Evolutionary conservation across 2,888 invertebrate genomes (phyloP).

Genomic region (Petrolisthes cinctipes): DNA sequence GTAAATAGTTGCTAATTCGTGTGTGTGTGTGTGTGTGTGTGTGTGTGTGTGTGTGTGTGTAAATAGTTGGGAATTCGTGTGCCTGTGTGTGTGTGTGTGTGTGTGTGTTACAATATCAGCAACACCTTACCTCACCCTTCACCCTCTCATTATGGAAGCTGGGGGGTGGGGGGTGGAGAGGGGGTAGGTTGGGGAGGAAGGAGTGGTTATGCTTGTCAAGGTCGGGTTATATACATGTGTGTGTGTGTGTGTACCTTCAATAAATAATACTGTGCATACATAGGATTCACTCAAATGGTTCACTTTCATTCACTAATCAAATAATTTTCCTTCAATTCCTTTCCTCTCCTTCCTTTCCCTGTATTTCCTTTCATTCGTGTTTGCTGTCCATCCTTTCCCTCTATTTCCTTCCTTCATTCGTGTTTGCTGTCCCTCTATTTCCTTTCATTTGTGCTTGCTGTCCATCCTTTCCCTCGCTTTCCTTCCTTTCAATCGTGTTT

Average conservation of each 20-base stretch:
- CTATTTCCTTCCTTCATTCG: no score
- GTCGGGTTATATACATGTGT: neutral
- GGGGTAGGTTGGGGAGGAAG: no score
- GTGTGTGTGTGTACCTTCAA: neutral
- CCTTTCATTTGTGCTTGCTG: neutral
- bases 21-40: conserved; percentile 17
- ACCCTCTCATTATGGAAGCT: no score
- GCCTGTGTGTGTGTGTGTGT: neutral
- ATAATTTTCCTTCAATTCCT: no score
- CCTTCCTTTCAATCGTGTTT: neutral
- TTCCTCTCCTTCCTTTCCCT: no score
- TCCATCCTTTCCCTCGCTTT: neutral
- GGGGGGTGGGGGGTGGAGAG: no score
- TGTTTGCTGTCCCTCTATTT: neutral
- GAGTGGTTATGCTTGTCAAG: no score
- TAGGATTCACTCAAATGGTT: no score
- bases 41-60: conserved; percentile 2
- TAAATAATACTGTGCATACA: neutral
- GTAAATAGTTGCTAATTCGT: neutral
- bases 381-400: no score
- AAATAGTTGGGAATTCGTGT: no score
- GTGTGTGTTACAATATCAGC: neutral
- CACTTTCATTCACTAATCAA: no score
- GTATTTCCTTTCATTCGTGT: neutral
- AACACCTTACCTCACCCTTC: no score